These are phyloP conservation scores for Pelosia muscerda DNA, from an alignment of 2,888 invertebrate genomes.

Conservation along the genomic window DNA sequence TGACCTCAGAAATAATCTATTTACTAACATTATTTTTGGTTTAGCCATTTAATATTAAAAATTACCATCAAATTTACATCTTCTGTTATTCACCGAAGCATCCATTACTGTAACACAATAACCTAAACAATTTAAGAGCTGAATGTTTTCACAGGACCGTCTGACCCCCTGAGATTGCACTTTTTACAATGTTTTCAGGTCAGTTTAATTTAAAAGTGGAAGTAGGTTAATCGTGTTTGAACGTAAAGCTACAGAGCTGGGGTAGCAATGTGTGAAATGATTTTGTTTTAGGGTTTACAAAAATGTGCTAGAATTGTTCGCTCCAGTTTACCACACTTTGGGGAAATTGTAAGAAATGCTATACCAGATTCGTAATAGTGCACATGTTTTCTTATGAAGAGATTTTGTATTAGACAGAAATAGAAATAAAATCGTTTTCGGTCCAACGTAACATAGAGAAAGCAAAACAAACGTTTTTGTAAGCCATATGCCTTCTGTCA, in stretches of 20 bases:
- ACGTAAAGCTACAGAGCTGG: constrained; percentile 1
- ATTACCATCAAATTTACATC: not conserved
- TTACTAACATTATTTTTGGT: not conserved
- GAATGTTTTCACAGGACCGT: constrained; percentile 11
- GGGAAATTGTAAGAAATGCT: not conserved
- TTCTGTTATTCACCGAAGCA: not conserved
- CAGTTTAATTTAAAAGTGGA: constrained; percentile 27
- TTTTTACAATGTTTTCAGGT: constrained; percentile 29
- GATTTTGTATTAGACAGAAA: no score
- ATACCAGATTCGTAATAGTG: no score
- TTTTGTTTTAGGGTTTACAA: not conserved
- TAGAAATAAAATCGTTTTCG: not conserved
- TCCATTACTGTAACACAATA: not conserved
- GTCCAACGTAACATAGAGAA: no score
- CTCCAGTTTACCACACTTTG: not conserved
- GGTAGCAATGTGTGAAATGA: not conserved
- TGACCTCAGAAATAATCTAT: not conserved
- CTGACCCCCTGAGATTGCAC: constrained; percentile 18
- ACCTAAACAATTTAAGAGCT: constrained; percentile 1
- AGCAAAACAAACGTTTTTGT: no score
- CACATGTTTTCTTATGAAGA: no score
- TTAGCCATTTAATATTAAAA: not conserved
- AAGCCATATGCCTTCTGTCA: no score
- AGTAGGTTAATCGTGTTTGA: constrained; percentile 23
- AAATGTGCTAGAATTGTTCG: not conserved